Evolutionary conservation across 2,113 vertebrate genomes (phyloP), one percentile per base, ranked within the genome.

Genomic region (Daphoenositta chrysoptera): DNA sequence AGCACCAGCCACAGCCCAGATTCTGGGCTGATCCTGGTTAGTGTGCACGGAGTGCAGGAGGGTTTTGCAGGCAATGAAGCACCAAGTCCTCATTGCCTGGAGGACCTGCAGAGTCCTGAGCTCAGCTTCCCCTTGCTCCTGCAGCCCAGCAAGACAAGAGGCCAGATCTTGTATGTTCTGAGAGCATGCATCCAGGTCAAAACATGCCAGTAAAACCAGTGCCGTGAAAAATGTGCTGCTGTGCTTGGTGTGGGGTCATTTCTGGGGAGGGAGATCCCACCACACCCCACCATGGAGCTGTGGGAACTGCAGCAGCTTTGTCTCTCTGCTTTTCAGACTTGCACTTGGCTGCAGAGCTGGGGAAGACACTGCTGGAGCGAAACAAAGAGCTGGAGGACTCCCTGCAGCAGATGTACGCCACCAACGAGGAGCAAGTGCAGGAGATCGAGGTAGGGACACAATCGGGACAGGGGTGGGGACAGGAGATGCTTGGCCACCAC

Each of bases 331-430:
- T 94, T 95, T 42, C 80, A 99, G 99, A 99, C 85, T 97, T 99
- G 94, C 99, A 99, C 71, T 96, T 99, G 98, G 99, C 99, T 3
- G 99, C 99, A 0, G 99, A 99, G 97, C 98, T 99, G 87, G 99
- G 99, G 63, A 99, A 99, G 97, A 99, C 99, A 0, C 98, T 99
- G 48, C 98, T 99, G 97, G 99, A 99, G 78, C 98, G 99, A 83
- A 99, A 99, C 97, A 99, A 99, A 90, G 99, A 99, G 96, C 97
- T 99, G 96, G 99, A 99, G 96, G 99, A 99, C 93, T 99, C 99
- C 4, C 97, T 99, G 84, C 99, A 99, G 91, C 99, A 99, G 96
- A 99, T 99, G 99, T 99, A 99, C 39, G 80, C 99, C 95, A 99
- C 98, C 98, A 99, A 99, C 24, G 99, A 99, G 96, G 99, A 99